Base-by-base conservation (phyloP, 2,797 vertebrate species). In the Takifugu rubripes region DNA sequence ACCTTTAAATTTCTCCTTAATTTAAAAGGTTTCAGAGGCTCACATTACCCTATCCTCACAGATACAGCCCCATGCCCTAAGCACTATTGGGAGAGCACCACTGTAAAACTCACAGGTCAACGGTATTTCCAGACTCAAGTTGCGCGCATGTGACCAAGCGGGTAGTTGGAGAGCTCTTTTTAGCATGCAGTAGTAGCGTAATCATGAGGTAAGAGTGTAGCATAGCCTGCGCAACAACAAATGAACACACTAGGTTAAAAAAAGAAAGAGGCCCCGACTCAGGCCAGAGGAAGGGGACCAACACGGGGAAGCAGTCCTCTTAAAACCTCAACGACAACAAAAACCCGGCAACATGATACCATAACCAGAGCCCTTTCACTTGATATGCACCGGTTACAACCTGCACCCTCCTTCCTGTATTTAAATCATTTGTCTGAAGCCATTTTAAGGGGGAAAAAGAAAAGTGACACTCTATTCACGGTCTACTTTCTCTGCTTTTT, bases 311-410 rank as follows among this genome's bases (percentile, higher is more conserved):
- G 49, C 43, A 46, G 59, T 25, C 61, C 45, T 53, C 56, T 64
- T 55, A 54, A 77, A 76, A 77, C 26, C 53, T 74, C 50, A 75
- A 72, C 70, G 77, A 83, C 77, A 79, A 82, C 63, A 79, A 71
- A 78, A 64, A 5, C 40, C 71, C 8, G 43, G 61, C 36, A 71
- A 79, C 74, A 85, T 65, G 60, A 56, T 36, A 54, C 54, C 66
- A 84, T 75, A 84, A 84, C 67, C 36, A 42, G 70, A 87, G 61
- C 46, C 59, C 53, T 54, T 58, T 25, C 55, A 49, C 48, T 25
- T 58, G 75, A 85, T 81, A 68, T 76, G 71, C 59, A 62, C 59
- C 59, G 51, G 65, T 60, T 78, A 61, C 61, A 72, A 59, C 47
- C 40, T 25, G 45, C 0, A 1, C 11, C 4, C 2, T 25, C 49